Percentiles rank a stretch among this genome's conserved stretches.
These are phyloP conservation scores for Intellagama lesueurii DNA, from an alignment of 2,797 vertebrate species.

Conservation along the genomic window DNA sequence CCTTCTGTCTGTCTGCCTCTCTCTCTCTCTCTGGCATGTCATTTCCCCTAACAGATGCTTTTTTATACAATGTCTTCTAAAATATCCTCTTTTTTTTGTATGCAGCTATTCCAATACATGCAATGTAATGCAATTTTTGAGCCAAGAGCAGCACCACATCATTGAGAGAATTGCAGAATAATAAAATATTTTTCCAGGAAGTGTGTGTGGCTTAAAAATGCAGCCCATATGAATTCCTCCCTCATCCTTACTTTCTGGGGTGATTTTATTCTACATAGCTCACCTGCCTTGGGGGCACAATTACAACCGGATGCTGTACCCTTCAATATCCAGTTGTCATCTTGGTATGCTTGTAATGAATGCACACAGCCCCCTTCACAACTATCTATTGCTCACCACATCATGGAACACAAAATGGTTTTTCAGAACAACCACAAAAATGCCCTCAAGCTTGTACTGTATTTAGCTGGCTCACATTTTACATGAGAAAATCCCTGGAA, in stretches of 20 bases:
- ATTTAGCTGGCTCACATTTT: slow-evolving; percentile 10
- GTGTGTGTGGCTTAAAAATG: background rate
- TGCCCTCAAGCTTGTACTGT: background rate
- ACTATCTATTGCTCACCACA: background rate
- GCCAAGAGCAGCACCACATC: no score
- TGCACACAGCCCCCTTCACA: background rate
- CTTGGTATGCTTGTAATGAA: background rate
- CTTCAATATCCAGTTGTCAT: background rate
- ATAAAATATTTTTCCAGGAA: background rate
- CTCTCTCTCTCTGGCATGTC: no score
- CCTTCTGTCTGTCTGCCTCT: no score
- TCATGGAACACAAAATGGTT: slow-evolving; percentile 9
- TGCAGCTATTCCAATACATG: no score
- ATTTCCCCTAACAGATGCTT: no score
- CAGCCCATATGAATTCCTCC: background rate
- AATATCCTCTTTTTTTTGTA: no score
- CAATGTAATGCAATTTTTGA: no score
- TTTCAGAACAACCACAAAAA: slow-evolving; percentile 4
- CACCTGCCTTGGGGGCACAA: background rate
- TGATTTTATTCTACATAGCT: background rate
- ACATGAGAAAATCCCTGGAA: background rate
- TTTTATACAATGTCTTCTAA: no score
- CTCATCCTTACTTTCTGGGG: background rate
- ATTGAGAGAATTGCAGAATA: no score
- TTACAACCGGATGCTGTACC: background rate